These are phyloP conservation scores for Kryptolebias marmoratus DNA, from an alignment of 2,113 vertebrate genomes.

Conservation along the genomic window DNA sequence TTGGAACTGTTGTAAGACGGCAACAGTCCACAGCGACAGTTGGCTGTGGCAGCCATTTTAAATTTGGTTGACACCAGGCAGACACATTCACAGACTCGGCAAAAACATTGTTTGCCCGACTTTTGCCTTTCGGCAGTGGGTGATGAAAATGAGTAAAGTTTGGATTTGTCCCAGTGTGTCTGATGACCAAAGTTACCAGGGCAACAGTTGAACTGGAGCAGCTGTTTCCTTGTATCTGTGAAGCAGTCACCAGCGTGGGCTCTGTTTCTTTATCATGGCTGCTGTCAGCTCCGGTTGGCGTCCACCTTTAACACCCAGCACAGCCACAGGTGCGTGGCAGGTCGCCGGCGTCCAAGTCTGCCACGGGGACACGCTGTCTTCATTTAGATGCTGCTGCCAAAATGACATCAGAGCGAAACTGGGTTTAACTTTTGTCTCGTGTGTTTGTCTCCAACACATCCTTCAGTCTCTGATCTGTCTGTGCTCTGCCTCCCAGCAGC, in stretches of 20 bases:
- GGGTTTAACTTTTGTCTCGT: constrained; percentile 19
- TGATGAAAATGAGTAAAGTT: neutral
- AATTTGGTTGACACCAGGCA: no score
- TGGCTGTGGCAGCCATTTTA: no score
- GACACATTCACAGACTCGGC: no score
- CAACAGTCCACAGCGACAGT: no score
- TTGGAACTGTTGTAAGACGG: no score
- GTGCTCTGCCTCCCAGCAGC: constrained; percentile 77
- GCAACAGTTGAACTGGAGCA: neutral
- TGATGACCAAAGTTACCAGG: constrained; percentile 22
- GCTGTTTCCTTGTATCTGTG: constrained; percentile 5
- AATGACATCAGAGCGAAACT: constrained; percentile 43
- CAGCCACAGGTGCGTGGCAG: constrained; percentile 42
- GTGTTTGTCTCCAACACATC: neutral
- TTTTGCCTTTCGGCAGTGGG: no score
- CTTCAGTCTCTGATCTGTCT: constrained; percentile 15
- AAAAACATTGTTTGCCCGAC: no score
- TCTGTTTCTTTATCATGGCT: neutral
- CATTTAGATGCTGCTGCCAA: constrained; percentile 42
- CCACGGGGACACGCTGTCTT: constrained; percentile 28
- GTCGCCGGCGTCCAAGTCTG: constrained; percentile 32
- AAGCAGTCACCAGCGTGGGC: neutral
- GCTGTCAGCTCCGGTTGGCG: constrained; percentile 18
- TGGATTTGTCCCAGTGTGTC: constrained; percentile 4
- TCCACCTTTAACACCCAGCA: constrained; percentile 36